These are phyloP conservation scores for Athalia rosae DNA, from an alignment of 2,888 invertebrate genomes.

Conservation along the genomic window DNA sequence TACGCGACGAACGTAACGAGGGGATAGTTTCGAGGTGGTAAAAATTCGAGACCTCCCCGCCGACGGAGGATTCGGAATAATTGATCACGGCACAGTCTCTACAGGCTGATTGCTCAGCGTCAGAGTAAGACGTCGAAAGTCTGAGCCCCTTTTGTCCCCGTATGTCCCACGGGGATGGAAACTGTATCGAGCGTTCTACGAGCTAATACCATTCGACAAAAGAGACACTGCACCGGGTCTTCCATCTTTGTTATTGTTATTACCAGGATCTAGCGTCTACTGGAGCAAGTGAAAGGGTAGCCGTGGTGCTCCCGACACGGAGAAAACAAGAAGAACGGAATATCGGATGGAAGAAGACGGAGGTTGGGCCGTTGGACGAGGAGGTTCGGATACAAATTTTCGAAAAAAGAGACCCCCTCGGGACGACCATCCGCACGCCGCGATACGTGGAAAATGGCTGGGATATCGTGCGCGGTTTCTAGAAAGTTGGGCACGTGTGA, in stretches of 20 bases:
- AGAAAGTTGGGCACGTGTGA: not conserved
- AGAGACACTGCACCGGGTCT: constrained; percentile 29
- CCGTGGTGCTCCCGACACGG: not conserved
- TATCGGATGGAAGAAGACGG: constrained; percentile 10
- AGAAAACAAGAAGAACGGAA: not conserved
- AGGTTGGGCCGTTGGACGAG: not conserved
- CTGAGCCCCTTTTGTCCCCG: constrained; percentile 17
- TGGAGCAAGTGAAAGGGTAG: constrained; percentile 9
- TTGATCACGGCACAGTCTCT: constrained; percentile 7
- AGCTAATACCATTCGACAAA: constrained; percentile 42
- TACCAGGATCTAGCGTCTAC: not conserved
- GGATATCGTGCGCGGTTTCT: not conserved
- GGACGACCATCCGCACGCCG: constrained; percentile 4
- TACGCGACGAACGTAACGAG: not conserved
- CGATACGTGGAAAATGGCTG: not conserved
- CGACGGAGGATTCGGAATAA: constrained; percentile 3
- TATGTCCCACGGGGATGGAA: not conserved
- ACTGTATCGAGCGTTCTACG: constrained; percentile 37
- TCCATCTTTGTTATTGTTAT: constrained; percentile 4
- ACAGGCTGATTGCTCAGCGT: not conserved
- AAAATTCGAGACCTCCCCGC: not conserved
- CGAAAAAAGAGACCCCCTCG: not conserved
- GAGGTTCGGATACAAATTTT: constrained; percentile 13
- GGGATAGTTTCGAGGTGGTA: no score
- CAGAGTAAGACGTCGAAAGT: constrained; percentile 23